Evolutionary conservation across 2,888 invertebrate genomes (phyloP).

Genomic region (Lasioglossum lativentre): DNA sequence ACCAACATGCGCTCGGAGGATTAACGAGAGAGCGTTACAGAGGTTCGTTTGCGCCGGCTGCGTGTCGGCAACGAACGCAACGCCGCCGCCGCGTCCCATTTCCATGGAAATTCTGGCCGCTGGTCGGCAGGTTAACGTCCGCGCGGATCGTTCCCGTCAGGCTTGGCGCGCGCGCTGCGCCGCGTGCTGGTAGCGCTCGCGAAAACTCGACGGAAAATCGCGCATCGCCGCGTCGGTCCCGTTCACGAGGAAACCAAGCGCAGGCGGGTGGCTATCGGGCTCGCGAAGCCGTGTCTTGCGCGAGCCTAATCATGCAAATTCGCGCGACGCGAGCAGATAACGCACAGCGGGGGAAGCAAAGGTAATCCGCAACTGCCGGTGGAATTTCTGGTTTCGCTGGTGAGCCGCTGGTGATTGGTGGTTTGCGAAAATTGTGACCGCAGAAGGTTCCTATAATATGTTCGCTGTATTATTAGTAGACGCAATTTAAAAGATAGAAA

Average conservation of each 20-base stretch:
- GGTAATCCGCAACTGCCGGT: slow-evolving; percentile 17
- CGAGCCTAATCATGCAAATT: slow-evolving; percentile 45
- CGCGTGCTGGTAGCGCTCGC: background rate
- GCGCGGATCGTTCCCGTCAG: slow-evolving; percentile 22
- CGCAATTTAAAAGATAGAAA: too few relatives aligned
- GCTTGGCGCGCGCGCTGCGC: slow-evolving; percentile 1
- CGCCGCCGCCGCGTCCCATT: slow-evolving; percentile 54
- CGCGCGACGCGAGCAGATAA: slow-evolving; percentile 17
- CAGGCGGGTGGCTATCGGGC: slow-evolving; percentile 7
- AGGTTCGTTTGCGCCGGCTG: slow-evolving; percentile 20
- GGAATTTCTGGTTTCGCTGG: slow-evolving; percentile 21
- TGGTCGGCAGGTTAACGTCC: slow-evolving; percentile 28
- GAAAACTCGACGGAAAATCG: slow-evolving; percentile 36
- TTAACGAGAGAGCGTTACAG: slow-evolving; percentile 48
- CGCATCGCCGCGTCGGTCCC: background rate
- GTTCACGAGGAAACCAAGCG: background rate
- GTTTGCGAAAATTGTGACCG: background rate
- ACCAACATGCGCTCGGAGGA: slow-evolving; percentile 23
- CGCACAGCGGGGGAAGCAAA: background rate
- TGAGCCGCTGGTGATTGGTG: background rate
- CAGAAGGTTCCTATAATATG: background rate
- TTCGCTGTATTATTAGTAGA: background rate
- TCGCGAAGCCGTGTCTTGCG: background rate
- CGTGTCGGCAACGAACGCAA: slow-evolving; percentile 12
- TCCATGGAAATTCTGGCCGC: slow-evolving; percentile 66